Percentiles rank a stretch among this genome's conserved stretches.
Evolutionary conservation across 2,113 vertebrate species (phyloP).

Genomic region (Shinisaurus crocodilurus): DNA sequence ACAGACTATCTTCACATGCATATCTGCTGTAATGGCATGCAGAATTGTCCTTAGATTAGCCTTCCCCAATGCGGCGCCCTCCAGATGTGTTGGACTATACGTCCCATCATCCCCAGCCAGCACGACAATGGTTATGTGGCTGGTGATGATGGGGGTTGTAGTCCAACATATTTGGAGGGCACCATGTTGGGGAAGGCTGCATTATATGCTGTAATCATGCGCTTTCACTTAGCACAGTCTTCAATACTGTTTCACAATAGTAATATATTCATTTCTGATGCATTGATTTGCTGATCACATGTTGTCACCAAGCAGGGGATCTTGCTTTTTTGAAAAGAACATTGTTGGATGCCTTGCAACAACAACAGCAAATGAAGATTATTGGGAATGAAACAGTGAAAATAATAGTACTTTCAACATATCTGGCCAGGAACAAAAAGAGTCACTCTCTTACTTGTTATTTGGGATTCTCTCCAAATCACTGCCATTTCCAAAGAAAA

Average conservation of each 20-base stretch:
- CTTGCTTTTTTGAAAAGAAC: not conserved
- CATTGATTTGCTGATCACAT: not conserved
- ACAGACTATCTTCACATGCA: not conserved
- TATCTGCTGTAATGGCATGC: not conserved
- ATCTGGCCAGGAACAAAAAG: slow-evolving; percentile 18
- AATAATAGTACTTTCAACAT: slow-evolving; percentile 10
- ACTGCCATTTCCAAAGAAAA: not conserved
- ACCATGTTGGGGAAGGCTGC: no score
- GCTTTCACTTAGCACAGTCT: not conserved
- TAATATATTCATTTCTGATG: not conserved
- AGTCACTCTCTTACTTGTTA: not conserved
- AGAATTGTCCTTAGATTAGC: not conserved
- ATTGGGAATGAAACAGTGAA: not conserved
- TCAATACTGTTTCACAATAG: not conserved
- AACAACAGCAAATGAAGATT: not conserved
- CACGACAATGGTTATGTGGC: no score
- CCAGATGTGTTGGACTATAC: no score
- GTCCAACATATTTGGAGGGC: no score
- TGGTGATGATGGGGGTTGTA: no score
- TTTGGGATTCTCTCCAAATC: not conserved
- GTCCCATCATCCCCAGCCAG: no score
- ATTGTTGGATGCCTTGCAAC: not conserved
- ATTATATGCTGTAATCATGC: not conserved
- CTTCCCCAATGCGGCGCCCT: no score
- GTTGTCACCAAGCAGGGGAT: not conserved